Evolutionary conservation across 1,140 invertebrate genomes (phyloP), one percentile per base, ranked within the genome.

Genomic region (Drosophila biarmipes): DNA sequence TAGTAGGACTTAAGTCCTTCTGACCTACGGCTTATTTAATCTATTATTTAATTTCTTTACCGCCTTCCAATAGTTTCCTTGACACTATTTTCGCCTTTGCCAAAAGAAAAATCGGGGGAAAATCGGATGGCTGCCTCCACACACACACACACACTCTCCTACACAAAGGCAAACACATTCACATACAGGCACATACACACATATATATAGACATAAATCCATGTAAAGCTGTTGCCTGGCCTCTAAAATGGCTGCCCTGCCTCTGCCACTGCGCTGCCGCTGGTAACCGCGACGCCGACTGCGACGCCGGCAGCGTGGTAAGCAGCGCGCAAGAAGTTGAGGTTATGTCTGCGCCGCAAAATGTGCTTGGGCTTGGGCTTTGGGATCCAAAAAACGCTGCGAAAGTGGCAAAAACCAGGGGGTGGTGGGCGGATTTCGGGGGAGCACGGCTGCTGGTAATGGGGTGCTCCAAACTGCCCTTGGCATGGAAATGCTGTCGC

Each of bases 241-340:
- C 82, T 78, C 79, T 86, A 87, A 87, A 87, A 87, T 86, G 82
- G 82, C 82, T 78, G 74, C 82, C 78, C 82, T 78, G 74, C 82
- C 78, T 37, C 49, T 57, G 61, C 49, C 43, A 11, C 31, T 29
- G 17, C 73, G 42, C 42, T 56, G 68, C 49, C 53, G 34, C 61
- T 75, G 85, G 80, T 78, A 79, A 71, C 73, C 55, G 78, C 78
- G 62, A 34, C 59, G 62, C 27, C 14, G 45, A 14, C 62, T 24
- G 53, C 52, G 66, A 48, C 66, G 81, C 42, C 64, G 81, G 81
- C 82, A 87, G 82, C 82, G 82, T 87, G 82, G 82, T 87, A 87
- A 89, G 82, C 82, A 87, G 82, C 82, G 82, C 84, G 74, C 84
- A 87, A 87, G 82, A 87, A 87, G 82, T 87, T 87, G 82, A 87